Percentiles rank a stretch among this genome's conserved stretches.
Evolutionary conservation across 2,888 invertebrate genomes (phyloP).

Genomic region (Brachynemurus nebulosus): DNA sequence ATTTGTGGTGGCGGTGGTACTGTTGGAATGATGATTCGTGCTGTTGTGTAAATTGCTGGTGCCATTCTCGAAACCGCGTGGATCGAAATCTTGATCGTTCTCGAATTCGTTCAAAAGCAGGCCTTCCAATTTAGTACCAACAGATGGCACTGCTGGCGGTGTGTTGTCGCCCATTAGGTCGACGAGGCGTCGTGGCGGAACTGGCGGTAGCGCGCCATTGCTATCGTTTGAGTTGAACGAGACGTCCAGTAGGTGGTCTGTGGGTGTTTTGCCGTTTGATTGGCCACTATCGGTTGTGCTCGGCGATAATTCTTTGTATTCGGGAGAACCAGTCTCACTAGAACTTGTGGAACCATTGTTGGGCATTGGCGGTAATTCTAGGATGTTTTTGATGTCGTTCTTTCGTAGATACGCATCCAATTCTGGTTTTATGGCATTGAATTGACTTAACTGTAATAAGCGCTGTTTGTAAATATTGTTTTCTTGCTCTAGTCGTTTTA

Average conservation of each 20-base stretch:
- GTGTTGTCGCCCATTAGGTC: constrained; percentile 14
- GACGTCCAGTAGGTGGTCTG: constrained; percentile 19
- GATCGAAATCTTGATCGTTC: constrained; percentile 71
- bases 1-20: constrained; percentile 28
- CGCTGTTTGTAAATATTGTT: constrained; percentile 71
- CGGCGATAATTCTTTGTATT: too few species aligned
- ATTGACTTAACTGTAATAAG: constrained; percentile 48
- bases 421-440: constrained; percentile 36
- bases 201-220: constrained; percentile 28
- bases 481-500: constrained; percentile 76
- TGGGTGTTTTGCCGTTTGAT: constrained; percentile 14
- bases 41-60: too few species aligned
- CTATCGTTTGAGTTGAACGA: neutral
- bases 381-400: constrained; percentile 36
- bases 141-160: constrained; percentile 38
- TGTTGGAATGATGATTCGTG: constrained; percentile 26
- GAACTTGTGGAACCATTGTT: constrained; percentile 11
- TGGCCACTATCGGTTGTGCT: neutral
- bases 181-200: constrained; percentile 35
- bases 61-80: constrained; percentile 64
- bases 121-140: constrained; percentile 66
- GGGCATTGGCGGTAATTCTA: constrained; percentile 31
- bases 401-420: constrained; percentile 36
- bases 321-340: too few species aligned
- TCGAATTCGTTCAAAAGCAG: constrained; percentile 67